A percentile compares a stretch with the other conserved stretches of the same genome.
phyloP scores from a whole-genome alignment of 2,113 vertebrate genomes.

The Nyctereutes procyonoides region DNA sequence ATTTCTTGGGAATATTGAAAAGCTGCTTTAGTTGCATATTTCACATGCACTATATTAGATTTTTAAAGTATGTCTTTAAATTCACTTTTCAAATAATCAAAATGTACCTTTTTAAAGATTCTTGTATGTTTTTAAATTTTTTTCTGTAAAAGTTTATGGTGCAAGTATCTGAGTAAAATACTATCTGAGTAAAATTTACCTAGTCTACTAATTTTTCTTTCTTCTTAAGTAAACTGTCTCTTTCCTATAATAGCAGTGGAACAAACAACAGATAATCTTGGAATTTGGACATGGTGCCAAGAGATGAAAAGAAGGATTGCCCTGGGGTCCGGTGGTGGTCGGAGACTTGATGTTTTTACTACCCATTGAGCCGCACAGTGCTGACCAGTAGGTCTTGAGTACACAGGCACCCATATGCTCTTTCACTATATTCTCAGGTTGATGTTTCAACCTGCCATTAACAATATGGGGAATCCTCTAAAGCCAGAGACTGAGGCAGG shows the following conservation, averaged over 20 bases:
- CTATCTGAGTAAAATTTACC: not conserved
- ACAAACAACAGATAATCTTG: not conserved
- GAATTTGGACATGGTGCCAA: not conserved
- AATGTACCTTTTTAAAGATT: not conserved
- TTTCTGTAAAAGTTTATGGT: not conserved
- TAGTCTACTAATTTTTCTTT: not conserved
- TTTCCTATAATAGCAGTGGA: not conserved
- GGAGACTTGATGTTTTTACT: not conserved
- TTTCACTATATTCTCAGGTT: not conserved
- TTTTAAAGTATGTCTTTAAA: not conserved
- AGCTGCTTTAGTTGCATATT: not conserved
- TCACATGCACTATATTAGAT: not conserved
- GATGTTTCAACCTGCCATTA: not conserved
- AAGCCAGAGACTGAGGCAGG: not conserved
- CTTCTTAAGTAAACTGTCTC: not conserved
- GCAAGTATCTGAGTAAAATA: no score
- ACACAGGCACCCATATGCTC: not conserved
- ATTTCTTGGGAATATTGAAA: not conserved
- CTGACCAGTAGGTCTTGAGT: not conserved
- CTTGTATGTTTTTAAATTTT: not conserved
- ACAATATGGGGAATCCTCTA: not conserved
- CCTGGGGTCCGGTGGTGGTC: fast-evolving
- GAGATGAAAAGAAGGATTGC: not conserved
- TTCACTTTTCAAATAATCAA: not conserved
- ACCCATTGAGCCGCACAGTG: fast-evolving